Percentiles rank a stretch among this genome's conserved stretches.
Evolutionary conservation across 2,113 vertebrate genomes (phyloP).

Genomic region (Cyanoderma ruficeps): DNA sequence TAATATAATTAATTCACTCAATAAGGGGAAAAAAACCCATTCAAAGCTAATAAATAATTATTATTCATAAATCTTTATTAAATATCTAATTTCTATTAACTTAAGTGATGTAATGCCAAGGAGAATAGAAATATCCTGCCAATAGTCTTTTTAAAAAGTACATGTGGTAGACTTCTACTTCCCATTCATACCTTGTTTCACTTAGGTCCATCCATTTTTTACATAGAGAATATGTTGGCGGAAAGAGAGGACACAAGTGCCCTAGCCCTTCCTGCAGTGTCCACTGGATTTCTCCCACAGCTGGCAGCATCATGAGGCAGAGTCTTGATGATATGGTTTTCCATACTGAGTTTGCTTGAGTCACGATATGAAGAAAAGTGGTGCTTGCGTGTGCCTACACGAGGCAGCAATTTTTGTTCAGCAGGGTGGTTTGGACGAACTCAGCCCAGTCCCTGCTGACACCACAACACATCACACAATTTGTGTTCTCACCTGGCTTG

Average conservation of each 20-base stretch:
- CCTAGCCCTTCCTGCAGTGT: not conserved
- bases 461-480: not conserved
- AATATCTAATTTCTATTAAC: not conserved
- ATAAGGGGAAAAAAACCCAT: not conserved
- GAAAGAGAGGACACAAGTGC: not conserved
- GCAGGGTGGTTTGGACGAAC: not conserved
- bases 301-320: not conserved
- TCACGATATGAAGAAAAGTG: not conserved
- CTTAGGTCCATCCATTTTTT: not conserved
- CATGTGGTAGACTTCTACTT: not conserved
- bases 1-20: not conserved
- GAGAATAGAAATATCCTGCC: not conserved
- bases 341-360: not conserved
- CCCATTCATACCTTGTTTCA: not conserved
- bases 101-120: not conserved
- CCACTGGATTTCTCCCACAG: not conserved
- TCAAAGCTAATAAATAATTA: not conserved
- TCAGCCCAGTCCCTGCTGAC: not conserved
- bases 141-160: not conserved
- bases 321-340: not conserved
- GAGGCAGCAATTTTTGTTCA: not conserved
- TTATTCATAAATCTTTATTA: not conserved
- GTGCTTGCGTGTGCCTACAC: fast-evolving
- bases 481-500: not conserved
- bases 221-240: not conserved